These are phyloP conservation scores for Adrianichthys oophorus DNA, from an alignment of 2,797 vertebrate species.

Conservation along the genomic window DNA sequence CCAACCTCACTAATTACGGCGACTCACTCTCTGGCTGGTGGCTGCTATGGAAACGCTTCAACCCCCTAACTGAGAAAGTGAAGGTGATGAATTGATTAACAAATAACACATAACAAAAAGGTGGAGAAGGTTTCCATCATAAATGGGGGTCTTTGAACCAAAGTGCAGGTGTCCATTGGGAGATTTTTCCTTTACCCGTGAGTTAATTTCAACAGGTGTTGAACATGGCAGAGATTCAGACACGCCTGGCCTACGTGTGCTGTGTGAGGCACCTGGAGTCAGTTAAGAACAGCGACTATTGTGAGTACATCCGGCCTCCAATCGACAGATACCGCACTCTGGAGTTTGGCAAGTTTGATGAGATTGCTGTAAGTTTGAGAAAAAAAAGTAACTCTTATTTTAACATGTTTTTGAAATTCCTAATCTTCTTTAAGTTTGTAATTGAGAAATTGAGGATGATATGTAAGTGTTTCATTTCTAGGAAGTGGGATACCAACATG, in stretches of 20 bases:
- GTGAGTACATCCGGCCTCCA: constrained; percentile 92
- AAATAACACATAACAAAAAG: constrained; percentile 28
- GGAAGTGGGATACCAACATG: constrained; percentile 95
- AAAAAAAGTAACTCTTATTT: not conserved
- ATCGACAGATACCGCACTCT: constrained; percentile 91
- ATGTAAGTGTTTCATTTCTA: constrained; percentile 44
- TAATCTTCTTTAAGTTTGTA: not conserved
- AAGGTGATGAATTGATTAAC: constrained; percentile 80
- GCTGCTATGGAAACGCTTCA: constrained; percentile 97
- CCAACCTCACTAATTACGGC: constrained; percentile 94
- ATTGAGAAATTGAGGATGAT: not conserved
- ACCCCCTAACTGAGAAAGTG: constrained; percentile 90
- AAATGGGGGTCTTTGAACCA: constrained; percentile 11
- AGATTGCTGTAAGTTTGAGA: constrained; percentile 88
- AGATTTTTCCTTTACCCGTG: not conserved
- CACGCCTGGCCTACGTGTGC: constrained; percentile 93
- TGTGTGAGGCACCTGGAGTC: constrained; percentile 93
- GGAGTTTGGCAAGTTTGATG: constrained; percentile 94
- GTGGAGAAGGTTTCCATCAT: constrained; percentile 10
- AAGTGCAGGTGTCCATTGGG: constrained; percentile 24
- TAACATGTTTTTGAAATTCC: not conserved
- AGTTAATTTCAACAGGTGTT: constrained; percentile 79
- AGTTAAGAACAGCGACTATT: constrained; percentile 93
- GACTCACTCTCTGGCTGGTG: constrained; percentile 95
- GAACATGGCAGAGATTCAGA: constrained; percentile 97